Conservation (phyloP, 2,113 vertebrate genomes). For the Trogon melanurus region DNA sequence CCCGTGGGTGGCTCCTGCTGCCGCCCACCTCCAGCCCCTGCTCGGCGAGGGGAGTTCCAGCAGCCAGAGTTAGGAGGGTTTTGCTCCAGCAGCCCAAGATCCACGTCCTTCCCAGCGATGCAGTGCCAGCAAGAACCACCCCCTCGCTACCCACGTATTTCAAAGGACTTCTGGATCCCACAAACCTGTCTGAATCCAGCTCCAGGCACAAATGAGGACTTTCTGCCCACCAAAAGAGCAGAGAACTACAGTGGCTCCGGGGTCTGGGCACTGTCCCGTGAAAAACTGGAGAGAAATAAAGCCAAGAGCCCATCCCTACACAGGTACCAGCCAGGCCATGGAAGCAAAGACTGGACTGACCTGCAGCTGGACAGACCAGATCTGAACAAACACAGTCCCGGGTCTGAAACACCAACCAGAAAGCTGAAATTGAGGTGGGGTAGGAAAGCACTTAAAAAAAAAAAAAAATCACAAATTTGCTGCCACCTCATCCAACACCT, state of each 20-base stretch:
- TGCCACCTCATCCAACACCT: background rate
- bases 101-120: background rate
- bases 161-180: background rate
- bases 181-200: background rate
- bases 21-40: background rate
- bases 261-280: background rate
- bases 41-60: background rate
- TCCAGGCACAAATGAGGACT: background rate
- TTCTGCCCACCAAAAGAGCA: background rate
- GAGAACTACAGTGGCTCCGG: background rate
- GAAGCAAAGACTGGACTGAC: background rate
- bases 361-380: background rate
- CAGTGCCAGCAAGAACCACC: fast-evolving
- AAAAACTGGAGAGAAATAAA: background rate
- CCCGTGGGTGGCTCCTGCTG: fast-evolving
- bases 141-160: background rate
- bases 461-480: background rate
- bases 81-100: background rate
- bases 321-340: background rate
- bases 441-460: background rate
- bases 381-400: fast-evolving
- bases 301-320: background rate
- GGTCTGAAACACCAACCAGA: background rate
- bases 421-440: background rate
- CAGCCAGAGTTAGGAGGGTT: background rate